Percentiles rank a stretch among this genome's conserved stretches.
Evolutionary conservation across 2,113 vertebrate species (phyloP).

Genomic region (Aythya baeri): DNA sequence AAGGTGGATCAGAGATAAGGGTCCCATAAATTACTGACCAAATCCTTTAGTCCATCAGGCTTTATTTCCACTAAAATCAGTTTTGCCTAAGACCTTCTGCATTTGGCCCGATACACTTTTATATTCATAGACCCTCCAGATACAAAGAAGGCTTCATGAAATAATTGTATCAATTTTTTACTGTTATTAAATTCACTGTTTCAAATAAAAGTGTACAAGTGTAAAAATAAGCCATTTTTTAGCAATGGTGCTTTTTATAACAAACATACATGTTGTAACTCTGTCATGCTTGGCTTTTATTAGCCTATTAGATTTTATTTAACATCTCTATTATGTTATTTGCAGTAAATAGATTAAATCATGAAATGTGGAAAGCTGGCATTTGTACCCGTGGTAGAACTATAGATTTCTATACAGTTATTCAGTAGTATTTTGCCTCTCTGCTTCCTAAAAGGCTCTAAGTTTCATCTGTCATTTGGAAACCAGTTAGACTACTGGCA

Average conservation of each 20-base stretch:
- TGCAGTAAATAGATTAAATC: constrained; percentile 7
- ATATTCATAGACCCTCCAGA: constrained; percentile 44
- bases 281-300: background rate
- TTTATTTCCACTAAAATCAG: constrained; percentile 69
- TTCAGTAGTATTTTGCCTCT: background rate
- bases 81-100: constrained; percentile 48
- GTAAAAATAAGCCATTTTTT: background rate
- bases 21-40: constrained; percentile 58
- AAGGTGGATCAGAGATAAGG: constrained; percentile 66
- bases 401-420: background rate
- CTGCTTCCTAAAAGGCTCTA: constrained; percentile 16
- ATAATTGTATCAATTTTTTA: background rate
- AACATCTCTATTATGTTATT: background rate
- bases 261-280: background rate
- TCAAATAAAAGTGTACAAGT: background rate
- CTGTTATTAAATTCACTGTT: background rate
- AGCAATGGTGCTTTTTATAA: constrained; percentile 6
- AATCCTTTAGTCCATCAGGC: constrained; percentile 65
- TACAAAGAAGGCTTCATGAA: constrained; percentile 1
- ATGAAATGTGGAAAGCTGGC: background rate
- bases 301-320: constrained; percentile 23
- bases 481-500: constrained; percentile 14
- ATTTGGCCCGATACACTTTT: constrained; percentile 33
- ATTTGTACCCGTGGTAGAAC: background rate
- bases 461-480: constrained; percentile 34